A percentile compares a stretch with the other conserved stretches of the same genome.
Conservation (phyloP, 2,113 vertebrate genomes). For the Ascaphus truei region DNA sequence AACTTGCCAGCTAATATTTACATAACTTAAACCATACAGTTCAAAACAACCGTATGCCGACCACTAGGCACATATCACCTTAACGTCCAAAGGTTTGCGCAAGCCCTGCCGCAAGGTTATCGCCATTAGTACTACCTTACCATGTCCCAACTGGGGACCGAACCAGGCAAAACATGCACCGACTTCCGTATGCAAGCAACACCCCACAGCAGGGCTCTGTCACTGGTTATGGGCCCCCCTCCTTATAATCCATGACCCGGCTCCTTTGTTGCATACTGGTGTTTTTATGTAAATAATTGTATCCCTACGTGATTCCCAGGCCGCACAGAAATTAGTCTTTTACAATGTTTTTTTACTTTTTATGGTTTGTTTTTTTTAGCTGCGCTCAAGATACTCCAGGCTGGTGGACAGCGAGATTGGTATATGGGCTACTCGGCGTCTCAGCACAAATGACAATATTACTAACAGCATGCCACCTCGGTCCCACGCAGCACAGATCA, state of each 20-base stretch:
- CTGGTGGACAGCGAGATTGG: conserved; percentile 3
- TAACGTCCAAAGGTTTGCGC: no score
- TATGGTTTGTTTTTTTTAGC: neutral
- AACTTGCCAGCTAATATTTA: no score
- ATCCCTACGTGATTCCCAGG: neutral
- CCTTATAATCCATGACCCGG: neutral
- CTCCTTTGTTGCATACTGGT: conserved; percentile 22
- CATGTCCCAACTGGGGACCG: no score
- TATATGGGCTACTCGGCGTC: conserved; percentile 15
- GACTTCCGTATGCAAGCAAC: no score
- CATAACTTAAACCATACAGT: no score
- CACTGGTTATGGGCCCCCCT: neutral
- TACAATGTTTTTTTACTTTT: conserved; percentile 22
- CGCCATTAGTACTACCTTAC: no score
- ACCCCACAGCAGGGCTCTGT: conserved; percentile 14
- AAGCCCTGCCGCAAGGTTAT: no score
- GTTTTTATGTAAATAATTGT: conserved; percentile 16
- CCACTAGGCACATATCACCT: no score
- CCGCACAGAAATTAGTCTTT: neutral
- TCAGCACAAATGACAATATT: conserved; percentile 26
- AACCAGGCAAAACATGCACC: no score
- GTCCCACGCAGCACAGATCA: neutral
- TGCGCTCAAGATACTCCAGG: conserved; percentile 21
- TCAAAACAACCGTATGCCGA: no score
- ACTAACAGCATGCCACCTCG: conserved; percentile 26